phyloP scores from a whole-genome alignment of 2,113 vertebrate species.

The Cyprinodon variegatus region DNA sequence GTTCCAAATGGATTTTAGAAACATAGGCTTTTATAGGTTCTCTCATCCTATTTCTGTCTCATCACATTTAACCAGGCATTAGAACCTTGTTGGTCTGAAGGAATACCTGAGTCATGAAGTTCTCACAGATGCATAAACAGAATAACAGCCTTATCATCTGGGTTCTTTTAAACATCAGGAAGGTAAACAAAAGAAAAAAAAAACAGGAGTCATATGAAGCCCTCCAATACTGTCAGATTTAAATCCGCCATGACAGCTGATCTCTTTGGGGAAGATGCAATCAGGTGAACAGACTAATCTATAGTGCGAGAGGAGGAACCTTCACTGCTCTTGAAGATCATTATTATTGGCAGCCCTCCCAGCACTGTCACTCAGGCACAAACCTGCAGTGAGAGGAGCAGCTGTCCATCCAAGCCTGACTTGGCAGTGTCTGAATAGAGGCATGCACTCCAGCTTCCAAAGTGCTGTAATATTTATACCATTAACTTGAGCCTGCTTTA shows the following conservation, averaged over 20 bases:
- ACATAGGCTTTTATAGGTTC: too few species aligned
- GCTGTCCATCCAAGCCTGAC: conserved; percentile 36
- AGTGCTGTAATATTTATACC: neutral
- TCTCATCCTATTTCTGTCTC: too few species aligned
- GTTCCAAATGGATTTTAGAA: too few species aligned
- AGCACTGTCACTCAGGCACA: conserved; percentile 32
- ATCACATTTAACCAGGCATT: too few species aligned
- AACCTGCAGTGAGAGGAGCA: conserved; percentile 36
- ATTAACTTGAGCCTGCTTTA: neutral
- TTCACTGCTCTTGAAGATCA: conserved; percentile 32
- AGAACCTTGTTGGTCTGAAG: neutral
- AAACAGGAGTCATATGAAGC: conserved; percentile 20
- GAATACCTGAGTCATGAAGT: neutral
- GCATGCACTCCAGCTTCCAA: neutral
- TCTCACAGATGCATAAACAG: neutral
- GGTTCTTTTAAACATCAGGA: neutral
- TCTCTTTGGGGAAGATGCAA: conserved; percentile 26
- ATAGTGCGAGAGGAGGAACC: conserved; percentile 38
- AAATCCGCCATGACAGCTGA: conserved; percentile 28
- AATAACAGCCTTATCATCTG: neutral
- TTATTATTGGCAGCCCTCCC: conserved; percentile 48
- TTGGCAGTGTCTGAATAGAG: conserved; percentile 9
- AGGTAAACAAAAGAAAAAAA: neutral
- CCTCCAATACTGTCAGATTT: conserved; percentile 11
- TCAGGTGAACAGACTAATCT: conserved; percentile 46